A percentile compares a stretch with the other conserved stretches of the same genome.
Conservation (phyloP, 2,113 vertebrate genomes). For the Danionella cerebrum region DNA sequence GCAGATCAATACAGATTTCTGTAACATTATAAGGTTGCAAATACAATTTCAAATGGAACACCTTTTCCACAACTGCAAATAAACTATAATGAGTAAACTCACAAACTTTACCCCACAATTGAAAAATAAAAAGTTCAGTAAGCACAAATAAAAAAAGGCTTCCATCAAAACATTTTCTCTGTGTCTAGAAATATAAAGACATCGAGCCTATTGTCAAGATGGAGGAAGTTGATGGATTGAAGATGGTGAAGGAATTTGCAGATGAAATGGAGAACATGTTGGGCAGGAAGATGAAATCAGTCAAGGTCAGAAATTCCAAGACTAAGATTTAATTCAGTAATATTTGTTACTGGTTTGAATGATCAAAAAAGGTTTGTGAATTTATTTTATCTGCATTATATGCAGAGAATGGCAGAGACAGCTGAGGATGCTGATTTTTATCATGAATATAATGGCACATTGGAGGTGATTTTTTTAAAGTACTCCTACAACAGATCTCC, state of each 20-base stretch:
- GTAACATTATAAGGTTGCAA: too few species aligned
- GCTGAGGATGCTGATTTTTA: slow-evolving; percentile 88
- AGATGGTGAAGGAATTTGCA: slow-evolving; percentile 83
- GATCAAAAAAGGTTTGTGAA: not conserved
- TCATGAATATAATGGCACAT: slow-evolving; percentile 80
- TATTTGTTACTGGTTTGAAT: not conserved
- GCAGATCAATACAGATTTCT: too few species aligned
- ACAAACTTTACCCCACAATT: too few species aligned
- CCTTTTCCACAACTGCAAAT: too few species aligned
- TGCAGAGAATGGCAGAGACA: slow-evolving; percentile 80
- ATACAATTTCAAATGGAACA: too few species aligned
- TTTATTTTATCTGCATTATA: not conserved
- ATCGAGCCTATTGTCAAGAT: slow-evolving; percentile 79
- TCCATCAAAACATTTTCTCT: too few species aligned
- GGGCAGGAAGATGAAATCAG: slow-evolving; percentile 84
- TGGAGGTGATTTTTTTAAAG: slow-evolving; percentile 69
- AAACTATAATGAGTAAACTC: too few species aligned
- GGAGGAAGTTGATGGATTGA: slow-evolving; percentile 82
- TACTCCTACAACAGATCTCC: not conserved
- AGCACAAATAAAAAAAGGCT: too few species aligned
- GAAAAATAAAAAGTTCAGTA: too few species aligned
- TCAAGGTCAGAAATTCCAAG: slow-evolving; percentile 67
- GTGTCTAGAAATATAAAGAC: slow-evolving; percentile 85
- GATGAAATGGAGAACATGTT: slow-evolving; percentile 94
- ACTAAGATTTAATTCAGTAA: too few species aligned